Percentiles rank a stretch among this genome's conserved stretches.
Evolutionary conservation across 2,797 vertebrate species (phyloP).

Genomic region (Falco naumanni): DNA sequence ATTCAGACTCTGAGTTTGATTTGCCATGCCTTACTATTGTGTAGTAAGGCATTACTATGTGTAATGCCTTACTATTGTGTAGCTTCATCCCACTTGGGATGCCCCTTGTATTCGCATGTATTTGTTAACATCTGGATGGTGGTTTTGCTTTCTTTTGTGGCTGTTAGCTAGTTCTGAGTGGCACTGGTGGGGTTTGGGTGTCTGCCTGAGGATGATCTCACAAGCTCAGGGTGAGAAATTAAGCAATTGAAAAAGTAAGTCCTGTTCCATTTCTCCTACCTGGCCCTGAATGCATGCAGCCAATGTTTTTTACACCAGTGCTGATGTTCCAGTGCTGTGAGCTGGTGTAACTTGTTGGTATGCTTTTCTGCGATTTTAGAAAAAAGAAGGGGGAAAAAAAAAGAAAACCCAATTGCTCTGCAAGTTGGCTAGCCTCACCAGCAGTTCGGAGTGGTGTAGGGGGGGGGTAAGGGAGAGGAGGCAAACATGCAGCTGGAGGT

Average conservation of each 20-base stretch:
- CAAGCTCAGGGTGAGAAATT: neutral
- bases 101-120: no score
- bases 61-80: no score
- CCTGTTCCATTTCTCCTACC: neutral
- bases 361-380: neutral
- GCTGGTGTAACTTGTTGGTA: neutral
- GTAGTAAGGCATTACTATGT: no score
- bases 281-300: no score
- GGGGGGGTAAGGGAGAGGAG: neutral
- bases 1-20: neutral
- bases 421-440: neutral
- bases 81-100: neutral
- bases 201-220: rapidly evolving
- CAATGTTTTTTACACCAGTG: neutral
- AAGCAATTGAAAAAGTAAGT: neutral
- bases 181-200: neutral
- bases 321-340: neutral
- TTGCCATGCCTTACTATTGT: rapidly evolving
- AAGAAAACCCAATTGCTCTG: neutral
- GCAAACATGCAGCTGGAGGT: rapidly evolving
- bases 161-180: neutral
- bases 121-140: neutral
- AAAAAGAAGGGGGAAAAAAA: no score
- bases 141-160: neutral
- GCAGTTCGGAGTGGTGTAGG: neutral